Evolutionary conservation across 2,797 vertebrate species (phyloP), one percentile per base, ranked within the genome.

Genomic region (Fratercula arctica): DNA sequence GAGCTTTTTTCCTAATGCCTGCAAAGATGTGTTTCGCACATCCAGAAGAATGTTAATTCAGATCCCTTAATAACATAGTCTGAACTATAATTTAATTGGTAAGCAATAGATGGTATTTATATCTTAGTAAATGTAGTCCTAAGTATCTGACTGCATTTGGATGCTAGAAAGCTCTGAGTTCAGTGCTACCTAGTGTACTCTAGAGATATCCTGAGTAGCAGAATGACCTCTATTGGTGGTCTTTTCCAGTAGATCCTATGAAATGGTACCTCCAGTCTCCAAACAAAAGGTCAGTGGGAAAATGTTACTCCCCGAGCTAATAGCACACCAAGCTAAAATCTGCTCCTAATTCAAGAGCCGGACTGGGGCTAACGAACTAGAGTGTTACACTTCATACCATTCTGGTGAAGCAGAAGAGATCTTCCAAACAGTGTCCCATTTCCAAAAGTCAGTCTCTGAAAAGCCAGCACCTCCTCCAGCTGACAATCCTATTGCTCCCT

Each of bases 81-180:
- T 18, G 17, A 90, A 85, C 48, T 69, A 53, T 61, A 89, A 95
- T 87, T 75, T 83, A 87, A 89, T 83, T 83, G 56, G 72, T 54
- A 80, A 89, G 50, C 24, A 87, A 73, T n/a, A 93, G 66, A 78
- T 89, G 2, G 37, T 46, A 95, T 91, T 93, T 85, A 41, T 94
- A 81, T 61, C 72, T 68, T 26, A 78, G 81, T 43, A 89, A 95
- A 94, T 83, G 67, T 69, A 92, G 85, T 85, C 48, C 24, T 50
- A 76, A 70, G 50, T 43, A 84, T 63, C 70, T 77, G 67, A 75
- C 63, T 79, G 41, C 31, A 75, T 63, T 57, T 43, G 41, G 67
- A 79, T 37, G 29, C 41, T 51, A 61, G 85, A 69, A 67, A 75
- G 41, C 68, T 89, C 48, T 53, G 37, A 43, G 37, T 81, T 57